These are phyloP conservation scores for Dipodomys merriami DNA, from an alignment of 2,113 vertebrate species.

Conservation along the genomic window DNA sequence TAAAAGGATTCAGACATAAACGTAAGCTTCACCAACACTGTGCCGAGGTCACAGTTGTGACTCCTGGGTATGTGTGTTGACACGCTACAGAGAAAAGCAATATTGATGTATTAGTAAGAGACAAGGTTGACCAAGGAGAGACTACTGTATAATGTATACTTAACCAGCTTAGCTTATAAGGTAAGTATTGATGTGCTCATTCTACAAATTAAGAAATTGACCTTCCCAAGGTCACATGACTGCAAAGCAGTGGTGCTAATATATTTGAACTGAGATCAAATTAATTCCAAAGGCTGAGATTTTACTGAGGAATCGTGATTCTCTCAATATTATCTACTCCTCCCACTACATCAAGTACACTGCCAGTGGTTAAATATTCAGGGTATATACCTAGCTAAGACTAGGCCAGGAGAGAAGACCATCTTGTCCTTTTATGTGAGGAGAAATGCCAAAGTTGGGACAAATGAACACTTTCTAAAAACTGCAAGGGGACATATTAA, in stretches of 20 bases:
- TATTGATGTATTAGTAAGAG: not conserved
- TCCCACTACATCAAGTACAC: not conserved
- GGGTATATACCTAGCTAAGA: not conserved
- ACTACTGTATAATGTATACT: not conserved
- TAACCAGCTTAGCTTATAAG: not conserved
- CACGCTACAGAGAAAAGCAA: not conserved
- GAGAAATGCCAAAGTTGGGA: conserved; percentile 40
- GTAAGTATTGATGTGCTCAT: not conserved
- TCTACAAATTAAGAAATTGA: not conserved
- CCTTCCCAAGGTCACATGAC: not conserved
- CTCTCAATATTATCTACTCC: not conserved
- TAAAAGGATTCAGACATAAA: conserved; percentile 47
- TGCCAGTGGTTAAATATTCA: not conserved
- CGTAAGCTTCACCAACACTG: not conserved
- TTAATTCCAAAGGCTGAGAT: conserved; percentile 1
- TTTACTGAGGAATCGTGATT: not conserved
- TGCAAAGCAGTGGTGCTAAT: not conserved
- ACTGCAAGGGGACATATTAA: not conserved
- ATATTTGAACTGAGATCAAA: conserved; percentile 45
- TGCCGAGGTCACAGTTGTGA: not conserved
- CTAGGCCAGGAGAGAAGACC: not conserved
- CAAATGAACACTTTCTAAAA: conserved; percentile 25
- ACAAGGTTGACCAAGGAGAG: not conserved
- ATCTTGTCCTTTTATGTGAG: not conserved
- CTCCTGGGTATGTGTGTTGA: not conserved